phyloP scores from a whole-genome alignment of 2,113 vertebrate genomes.

The Takifugu flavidus region DNA sequence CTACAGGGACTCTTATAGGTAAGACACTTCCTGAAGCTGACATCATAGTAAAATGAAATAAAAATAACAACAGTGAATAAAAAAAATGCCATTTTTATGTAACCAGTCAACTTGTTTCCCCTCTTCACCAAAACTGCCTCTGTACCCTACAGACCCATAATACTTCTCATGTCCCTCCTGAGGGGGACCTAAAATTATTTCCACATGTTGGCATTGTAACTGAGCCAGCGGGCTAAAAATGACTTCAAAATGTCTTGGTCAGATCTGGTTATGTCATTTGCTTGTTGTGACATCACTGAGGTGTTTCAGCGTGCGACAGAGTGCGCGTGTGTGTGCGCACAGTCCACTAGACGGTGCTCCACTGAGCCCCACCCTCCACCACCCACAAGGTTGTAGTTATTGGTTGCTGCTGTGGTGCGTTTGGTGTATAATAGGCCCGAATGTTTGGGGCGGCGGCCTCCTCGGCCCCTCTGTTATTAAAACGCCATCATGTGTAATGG shows the following conservation, averaged over 20 bases:
- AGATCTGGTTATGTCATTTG: conserved; percentile 63
- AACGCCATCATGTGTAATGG: conserved; percentile 40
- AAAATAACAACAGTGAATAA: too few relatives aligned
- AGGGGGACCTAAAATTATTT: conserved; percentile 30
- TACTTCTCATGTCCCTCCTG: conserved; percentile 25
- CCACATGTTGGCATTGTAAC: conserved; percentile 59
- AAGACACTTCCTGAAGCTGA: neutral
- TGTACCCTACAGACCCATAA: conserved; percentile 21
- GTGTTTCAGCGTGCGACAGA: conserved; percentile 22
- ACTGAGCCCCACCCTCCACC: conserved; percentile 62
- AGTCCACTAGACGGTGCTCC: conserved; percentile 43
- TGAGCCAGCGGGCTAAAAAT: conserved; percentile 51
- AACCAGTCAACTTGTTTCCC: too few relatives aligned
- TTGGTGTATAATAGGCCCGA: conserved; percentile 61
- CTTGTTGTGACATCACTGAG: conserved; percentile 58
- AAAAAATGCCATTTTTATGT: too few relatives aligned
- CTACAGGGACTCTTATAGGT: conserved; percentile 99
- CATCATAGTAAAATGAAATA: neutral
- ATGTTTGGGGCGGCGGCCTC: conserved; percentile 60
- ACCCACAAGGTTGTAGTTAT: conserved; percentile 68
- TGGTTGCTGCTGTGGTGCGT: conserved; percentile 61
- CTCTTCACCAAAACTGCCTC: conserved; percentile 4
- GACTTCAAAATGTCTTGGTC: conserved; percentile 61
- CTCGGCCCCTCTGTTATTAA: conserved; percentile 67
- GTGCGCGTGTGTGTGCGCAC: conserved; percentile 4